Base-by-base conservation (phyloP, 2,888 invertebrate genomes). In the Abscondita cerata region DNA sequence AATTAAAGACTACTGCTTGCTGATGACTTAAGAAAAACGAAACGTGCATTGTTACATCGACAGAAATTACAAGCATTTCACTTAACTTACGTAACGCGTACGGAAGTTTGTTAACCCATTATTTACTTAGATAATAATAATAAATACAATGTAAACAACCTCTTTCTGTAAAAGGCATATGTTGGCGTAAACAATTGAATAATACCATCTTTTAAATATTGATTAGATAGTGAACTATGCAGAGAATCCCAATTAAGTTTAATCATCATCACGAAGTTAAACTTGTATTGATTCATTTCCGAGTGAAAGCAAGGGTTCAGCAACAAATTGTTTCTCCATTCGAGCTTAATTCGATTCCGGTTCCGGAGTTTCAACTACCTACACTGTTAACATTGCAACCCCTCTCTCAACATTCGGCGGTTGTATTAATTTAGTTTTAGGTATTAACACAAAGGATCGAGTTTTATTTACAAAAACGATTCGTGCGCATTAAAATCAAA, bases 261-360 rank as follows among this genome's bases (percentile, higher is more conserved):
- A 66, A 71, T 71, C 71, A 70, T 69, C 67, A 67, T 68, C 69
- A 66, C 65, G 64, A 66, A 69, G 69, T 71, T 68, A 67, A 67
- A 68, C 65, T 70, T 66, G 71, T 74, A 74, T 73, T 71, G 74
- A 74, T 74, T 73, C 70, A 63, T 57, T 65, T 70, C 67, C 71
- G 69, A 69, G 69, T 68, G 65, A 69, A 70, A 71, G 68, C 66
- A 67, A 67, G 68, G 65, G n/a, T 70, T 69, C 68, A 65, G 68
- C 70, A 66, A 68, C 72, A 72, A 75, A 73, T 73, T 73, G 75
- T 72, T n/a, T 71, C 72, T 72, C 73, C 65, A 72, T 74, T 73
- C 73, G 72, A 67, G 69, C 70, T 72, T 75, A 75, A 75, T 75
- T 75, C 67, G 70, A 73, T 75, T 75, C 72, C 69, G 71, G 65